A percentile compares a stretch with the other conserved stretches of the same genome.
Evolutionary conservation across 2,888 invertebrate genomes (phyloP).

Genomic region (Erebia ligea): DNA sequence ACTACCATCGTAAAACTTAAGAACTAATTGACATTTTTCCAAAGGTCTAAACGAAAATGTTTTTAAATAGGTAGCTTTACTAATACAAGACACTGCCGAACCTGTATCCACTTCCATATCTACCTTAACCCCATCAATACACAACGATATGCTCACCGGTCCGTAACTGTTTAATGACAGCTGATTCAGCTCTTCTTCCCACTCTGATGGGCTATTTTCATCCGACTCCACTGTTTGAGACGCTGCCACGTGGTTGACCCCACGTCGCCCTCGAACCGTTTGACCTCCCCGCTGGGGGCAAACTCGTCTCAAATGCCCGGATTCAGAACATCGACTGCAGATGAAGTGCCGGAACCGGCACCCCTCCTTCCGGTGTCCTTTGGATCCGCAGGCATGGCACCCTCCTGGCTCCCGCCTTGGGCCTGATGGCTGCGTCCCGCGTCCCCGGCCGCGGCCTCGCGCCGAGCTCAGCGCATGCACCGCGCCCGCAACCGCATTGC

Average conservation of each 20-base stretch:
- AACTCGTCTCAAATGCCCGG: not conserved
- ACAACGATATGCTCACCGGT: slow-evolving; percentile 2
- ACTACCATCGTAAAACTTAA: slow-evolving; percentile 10
- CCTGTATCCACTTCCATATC: slow-evolving; percentile 11
- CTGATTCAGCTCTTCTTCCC: not conserved
- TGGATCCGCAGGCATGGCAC: not conserved
- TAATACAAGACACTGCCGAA: slow-evolving; percentile 6
- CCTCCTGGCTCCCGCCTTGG: no score
- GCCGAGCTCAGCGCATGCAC: no score
- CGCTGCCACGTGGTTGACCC: not conserved
- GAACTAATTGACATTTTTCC: not conserved
- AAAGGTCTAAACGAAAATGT: not conserved
- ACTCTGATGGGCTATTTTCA: not conserved
- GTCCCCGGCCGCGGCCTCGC: no score
- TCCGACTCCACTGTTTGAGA: not conserved
- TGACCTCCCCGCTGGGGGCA: not conserved
- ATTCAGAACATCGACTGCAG: no score
- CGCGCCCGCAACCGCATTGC: no score
- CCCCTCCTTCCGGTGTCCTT: no score
- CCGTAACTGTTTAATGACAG: not conserved
- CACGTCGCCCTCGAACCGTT: not conserved
- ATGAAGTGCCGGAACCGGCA: no score
- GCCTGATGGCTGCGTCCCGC: no score
- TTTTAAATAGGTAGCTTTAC: not conserved
- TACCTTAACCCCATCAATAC: not conserved